Conservation (phyloP, 2,888 invertebrate species). For the Cantharis rustica region DNA sequence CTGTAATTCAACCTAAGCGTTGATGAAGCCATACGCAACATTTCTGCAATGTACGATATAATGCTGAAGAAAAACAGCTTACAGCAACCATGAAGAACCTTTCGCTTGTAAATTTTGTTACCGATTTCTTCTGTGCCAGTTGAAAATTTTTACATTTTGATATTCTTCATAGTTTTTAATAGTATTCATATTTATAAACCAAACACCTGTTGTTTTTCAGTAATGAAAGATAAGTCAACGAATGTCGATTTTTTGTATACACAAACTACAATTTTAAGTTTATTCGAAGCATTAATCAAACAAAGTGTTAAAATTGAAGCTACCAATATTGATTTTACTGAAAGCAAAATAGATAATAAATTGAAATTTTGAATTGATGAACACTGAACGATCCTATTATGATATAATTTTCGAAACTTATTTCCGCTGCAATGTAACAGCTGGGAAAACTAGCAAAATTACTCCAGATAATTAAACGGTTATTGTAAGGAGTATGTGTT, state of each 20-base stretch:
- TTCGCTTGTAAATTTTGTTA: too few species aligned
- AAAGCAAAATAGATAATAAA: background rate
- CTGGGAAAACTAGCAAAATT: slow-evolving; percentile 1
- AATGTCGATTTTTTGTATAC: background rate
- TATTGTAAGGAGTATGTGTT: background rate
- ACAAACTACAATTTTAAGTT: background rate
- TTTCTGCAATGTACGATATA: too few species aligned
- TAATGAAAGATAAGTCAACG: background rate
- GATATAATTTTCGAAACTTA: background rate
- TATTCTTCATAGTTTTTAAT: background rate
- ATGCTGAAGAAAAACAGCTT: too few species aligned
- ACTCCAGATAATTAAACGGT: background rate
- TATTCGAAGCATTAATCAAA: background rate
- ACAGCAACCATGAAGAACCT: too few species aligned
- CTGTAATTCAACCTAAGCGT: too few species aligned
- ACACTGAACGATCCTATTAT: background rate
- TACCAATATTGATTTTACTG: background rate
- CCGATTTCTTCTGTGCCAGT: too few species aligned
- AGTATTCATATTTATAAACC: background rate
- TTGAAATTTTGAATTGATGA: background rate
- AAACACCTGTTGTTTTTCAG: background rate
- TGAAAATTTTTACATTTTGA: too few species aligned
- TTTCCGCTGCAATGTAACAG: background rate
- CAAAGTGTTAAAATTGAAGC: background rate
- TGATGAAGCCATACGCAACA: too few species aligned